Conservation (phyloP, 2,113 vertebrate species). For the Acanthisitta chloris region DNA sequence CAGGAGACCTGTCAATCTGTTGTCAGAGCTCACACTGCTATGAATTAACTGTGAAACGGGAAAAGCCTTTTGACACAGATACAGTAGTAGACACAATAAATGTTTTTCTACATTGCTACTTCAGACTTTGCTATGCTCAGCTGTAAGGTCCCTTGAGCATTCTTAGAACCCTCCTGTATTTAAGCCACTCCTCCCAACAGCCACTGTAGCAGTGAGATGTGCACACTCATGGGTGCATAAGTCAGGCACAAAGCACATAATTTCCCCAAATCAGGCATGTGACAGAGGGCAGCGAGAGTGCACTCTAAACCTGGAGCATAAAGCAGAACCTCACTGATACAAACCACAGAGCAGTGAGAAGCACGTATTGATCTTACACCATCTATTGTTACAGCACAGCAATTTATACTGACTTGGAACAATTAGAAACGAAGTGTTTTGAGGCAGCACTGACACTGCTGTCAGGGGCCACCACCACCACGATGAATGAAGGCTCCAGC, state of each 20-base stretch:
- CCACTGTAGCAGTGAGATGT: background rate
- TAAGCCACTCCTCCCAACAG: background rate
- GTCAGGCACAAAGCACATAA: background rate
- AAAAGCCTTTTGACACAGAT: background rate
- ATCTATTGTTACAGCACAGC: background rate
- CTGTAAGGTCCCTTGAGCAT: background rate
- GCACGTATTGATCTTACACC: background rate
- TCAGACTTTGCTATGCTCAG: background rate
- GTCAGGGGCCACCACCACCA: background rate
- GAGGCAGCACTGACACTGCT: background rate
- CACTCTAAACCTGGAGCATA: background rate
- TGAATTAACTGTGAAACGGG: background rate
- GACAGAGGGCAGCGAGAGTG: background rate
- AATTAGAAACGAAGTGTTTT: background rate
- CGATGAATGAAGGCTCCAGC: background rate
- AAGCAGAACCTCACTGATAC: background rate
- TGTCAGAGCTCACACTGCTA: background rate
- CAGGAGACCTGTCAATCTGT: slow-evolving; percentile 1
- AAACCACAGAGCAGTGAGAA: background rate
- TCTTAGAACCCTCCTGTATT: background rate
- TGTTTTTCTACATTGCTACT: background rate
- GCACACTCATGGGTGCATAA: background rate
- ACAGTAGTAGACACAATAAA: too few species aligned
- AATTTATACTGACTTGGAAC: background rate
- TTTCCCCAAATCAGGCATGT: too few species aligned